A percentile compares a stretch with the other conserved stretches of the same genome.
These are phyloP conservation scores for Tricholaema leucomelas DNA, from an alignment of 2,113 vertebrate species.

Conservation along the genomic window DNA sequence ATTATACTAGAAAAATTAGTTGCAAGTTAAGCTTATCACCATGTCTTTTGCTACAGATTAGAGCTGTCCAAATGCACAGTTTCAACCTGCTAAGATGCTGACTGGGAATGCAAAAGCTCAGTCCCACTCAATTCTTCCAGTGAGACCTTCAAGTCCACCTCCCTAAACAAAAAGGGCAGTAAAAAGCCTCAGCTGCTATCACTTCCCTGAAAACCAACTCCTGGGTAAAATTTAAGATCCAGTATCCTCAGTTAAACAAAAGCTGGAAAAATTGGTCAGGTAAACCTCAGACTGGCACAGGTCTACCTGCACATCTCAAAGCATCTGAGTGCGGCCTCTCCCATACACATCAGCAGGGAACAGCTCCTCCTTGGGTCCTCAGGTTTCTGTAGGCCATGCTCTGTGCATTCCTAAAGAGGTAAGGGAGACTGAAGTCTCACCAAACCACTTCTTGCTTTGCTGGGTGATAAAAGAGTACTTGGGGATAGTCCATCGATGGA, in stretches of 20 bases:
- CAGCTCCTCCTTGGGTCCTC: neutral
- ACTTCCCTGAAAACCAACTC: neutral
- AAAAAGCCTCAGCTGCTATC: neutral
- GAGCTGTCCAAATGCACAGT: neutral
- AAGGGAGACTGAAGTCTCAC: neutral
- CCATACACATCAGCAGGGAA: neutral
- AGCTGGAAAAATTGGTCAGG: neutral
- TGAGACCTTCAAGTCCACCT: neutral
- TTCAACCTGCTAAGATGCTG: neutral
- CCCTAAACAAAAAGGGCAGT: neutral
- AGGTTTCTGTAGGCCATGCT: neutral
- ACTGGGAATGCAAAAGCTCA: neutral
- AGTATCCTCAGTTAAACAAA: neutral
- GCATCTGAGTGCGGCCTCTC: neutral
- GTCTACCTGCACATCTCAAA: neutral
- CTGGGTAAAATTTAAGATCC: neutral
- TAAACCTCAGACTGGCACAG: neutral
- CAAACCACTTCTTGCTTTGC: neutral
- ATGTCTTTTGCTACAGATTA: neutral
- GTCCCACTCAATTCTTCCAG: neutral
- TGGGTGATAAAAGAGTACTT: neutral
- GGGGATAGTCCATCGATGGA: neutral
- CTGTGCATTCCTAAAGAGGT: neutral
- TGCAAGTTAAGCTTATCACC: neutral
- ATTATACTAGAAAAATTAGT: neutral